Evolutionary conservation across 2,888 invertebrate genomes (phyloP), one percentile per base, ranked within the genome.

Genomic region (Orthosia cruda): DNA sequence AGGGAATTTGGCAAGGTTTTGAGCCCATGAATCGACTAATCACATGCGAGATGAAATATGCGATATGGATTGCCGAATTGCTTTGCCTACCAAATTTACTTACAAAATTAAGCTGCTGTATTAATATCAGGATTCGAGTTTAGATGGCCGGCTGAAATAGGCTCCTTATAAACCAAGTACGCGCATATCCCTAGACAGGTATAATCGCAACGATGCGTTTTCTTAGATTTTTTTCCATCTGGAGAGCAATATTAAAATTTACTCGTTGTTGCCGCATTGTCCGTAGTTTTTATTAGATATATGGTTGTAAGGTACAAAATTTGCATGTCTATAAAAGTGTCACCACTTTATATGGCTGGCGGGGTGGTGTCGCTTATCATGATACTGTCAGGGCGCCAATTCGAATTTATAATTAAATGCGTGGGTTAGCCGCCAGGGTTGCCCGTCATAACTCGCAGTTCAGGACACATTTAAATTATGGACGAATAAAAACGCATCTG

Each of bases 401-500:
- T 74, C 71, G 82, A 85, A 82, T 84, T 84, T 82, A 82, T 84
- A 84, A 84, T 84, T 79, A 82, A 82, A 84, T 77, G 76, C 71
- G 74, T 79, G 74, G 77, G 77, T 71, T 77, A 59, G 59, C 65
- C 58, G 72, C 20, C 68, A 45, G 66, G 70, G 74, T 72, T 71
- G 18, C 68, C 81, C 57, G 55, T 61, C 74, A 75, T 74, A 82
- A 74, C n/a, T n/a, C n/a, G n/a, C n/a, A n/a, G n/a, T 71, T 78
- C 23, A 58, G 67, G 74, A 71, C 61, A 77, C 50, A 84, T 71
- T 71, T 78, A 75, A 72, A 82, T 74, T 78, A 74, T 52, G 50
- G 45, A 78, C 66, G 55, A 32, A 65, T 66, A 74, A 82, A 81
- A 82, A 81, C 72, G 63, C 77, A 81, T 81, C 54, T 47, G 55